Base-by-base conservation (phyloP, 2,797 vertebrate genomes). In the Todus mexicanus region DNA sequence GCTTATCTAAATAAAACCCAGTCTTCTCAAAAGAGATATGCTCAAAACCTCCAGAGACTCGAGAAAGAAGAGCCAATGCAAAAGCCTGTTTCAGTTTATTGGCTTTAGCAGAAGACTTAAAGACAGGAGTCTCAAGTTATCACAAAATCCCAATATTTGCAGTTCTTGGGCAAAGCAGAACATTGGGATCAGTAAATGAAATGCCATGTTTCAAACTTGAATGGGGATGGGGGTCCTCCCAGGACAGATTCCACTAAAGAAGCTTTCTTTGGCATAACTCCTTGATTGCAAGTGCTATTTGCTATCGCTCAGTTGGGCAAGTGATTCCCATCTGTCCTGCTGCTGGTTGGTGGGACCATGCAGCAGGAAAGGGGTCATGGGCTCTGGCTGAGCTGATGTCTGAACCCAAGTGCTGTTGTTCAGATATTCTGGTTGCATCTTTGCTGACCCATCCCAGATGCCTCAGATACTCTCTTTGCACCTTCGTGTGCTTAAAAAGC, bases 261-360 rank as follows among this genome's bases (percentile, higher is more conserved):
- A 75, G 7, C 6, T 56, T 33, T 27, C 23, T 21, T 25, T 66
- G 57, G 4, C 11, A 2, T 5, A 10, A 10, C 17, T 40, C 42
- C 37, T 71, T 10, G 3, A 1, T 2, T 11, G 18, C 3, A 13
- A 15, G 50, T 15, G 50, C 5, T 22, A 1, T 66, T 81, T 37
- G 43, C 19, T 11, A 5, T 50, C 1, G 0, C 59, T 26, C 21
- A 3, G 10, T 1, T 35, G n/a, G 54, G 27, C 6, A 11, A 0
- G 2, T 51, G 35, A 16, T 61, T 31, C 33, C 59, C 4, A 31
- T 11, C 47, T 14, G 21, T 75, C 16, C 25, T 53, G 38, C 20
- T 11, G 3, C 12, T 10, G 25, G 29, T 42, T 2, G 4, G 8
- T 42, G 64, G 43, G 13, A 23, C 16, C 22, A 8, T 0, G 2